Conservation (phyloP, 2,797 vertebrate genomes). For the Clarias pachynema region DNA sequence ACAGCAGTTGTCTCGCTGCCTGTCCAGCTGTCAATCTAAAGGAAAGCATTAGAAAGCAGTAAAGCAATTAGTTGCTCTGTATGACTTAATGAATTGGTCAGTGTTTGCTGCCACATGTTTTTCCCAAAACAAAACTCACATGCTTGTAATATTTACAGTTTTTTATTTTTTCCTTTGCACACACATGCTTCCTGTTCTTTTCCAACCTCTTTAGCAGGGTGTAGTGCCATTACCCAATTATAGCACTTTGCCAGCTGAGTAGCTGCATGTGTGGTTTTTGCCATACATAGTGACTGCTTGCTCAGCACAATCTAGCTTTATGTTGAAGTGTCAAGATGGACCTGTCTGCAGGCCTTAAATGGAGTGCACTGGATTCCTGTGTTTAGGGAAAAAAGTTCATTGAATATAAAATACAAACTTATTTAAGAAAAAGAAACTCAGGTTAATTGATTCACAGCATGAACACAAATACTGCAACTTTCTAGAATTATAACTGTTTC, state of each 20-base stretch:
- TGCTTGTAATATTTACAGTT: neutral
- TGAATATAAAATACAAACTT: too few species aligned
- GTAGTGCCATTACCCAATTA: constrained; percentile 69
- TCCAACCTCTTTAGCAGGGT: constrained; percentile 33
- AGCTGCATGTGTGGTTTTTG: constrained; percentile 59
- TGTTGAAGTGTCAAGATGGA: constrained; percentile 51
- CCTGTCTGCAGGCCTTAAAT: constrained; percentile 27
- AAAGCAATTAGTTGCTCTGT: neutral
- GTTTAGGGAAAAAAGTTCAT: neutral
- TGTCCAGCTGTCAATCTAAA: constrained; percentile 22
- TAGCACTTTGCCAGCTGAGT: constrained; percentile 71
- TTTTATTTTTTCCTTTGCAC: neutral
- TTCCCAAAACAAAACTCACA: neutral
- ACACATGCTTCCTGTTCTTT: neutral
- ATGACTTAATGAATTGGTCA: neutral
- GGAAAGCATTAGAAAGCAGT: neutral
- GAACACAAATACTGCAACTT: too few species aligned
- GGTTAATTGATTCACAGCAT: too few species aligned
- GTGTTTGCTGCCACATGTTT: neutral
- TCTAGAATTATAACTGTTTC: constrained; percentile 4
- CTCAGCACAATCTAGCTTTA: constrained; percentile 72
- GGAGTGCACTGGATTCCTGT: neutral
- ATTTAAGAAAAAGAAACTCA: too few species aligned
- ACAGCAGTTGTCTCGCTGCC: constrained; percentile 49
- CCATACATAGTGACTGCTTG: constrained; percentile 72